These are phyloP conservation scores for Pomacea canaliculata DNA, from an alignment of 2,888 invertebrate genomes.

Conservation along the genomic window DNA sequence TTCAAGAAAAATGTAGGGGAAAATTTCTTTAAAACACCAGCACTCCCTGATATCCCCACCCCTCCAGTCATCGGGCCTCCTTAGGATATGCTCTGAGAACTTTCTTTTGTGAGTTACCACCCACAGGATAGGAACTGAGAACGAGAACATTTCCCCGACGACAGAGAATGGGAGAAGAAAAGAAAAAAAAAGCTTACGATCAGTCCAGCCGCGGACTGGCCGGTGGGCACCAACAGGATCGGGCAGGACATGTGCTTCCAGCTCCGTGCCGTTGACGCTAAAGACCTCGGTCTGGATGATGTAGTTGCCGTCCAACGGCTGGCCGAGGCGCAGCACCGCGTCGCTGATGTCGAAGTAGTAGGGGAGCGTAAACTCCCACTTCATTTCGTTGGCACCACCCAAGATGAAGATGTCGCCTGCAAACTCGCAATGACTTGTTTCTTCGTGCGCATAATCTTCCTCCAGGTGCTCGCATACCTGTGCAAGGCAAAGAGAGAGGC, in stretches of 20 bases:
- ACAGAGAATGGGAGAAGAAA: not conserved
- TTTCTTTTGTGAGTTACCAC: no score
- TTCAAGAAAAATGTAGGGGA: no score
- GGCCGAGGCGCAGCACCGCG: slow-evolving; percentile 16
- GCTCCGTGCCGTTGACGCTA: slow-evolving; percentile 35
- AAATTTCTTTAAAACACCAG: no score
- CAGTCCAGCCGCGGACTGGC: slow-evolving; percentile 24
- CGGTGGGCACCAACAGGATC: slow-evolving; percentile 27
- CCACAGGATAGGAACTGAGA: no score
- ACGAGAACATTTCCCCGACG: no score
- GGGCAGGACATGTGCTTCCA: slow-evolving; percentile 21
- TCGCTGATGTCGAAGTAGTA: slow-evolving; percentile 37
- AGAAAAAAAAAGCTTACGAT: slow-evolving; percentile 29
- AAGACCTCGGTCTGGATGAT: slow-evolving; percentile 28
- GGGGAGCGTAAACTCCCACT: slow-evolving; percentile 32
- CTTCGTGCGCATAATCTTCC: slow-evolving; percentile 17
- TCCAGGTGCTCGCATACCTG: slow-evolving; percentile 11
- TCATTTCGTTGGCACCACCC: slow-evolving; percentile 39
- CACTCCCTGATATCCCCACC: no score
- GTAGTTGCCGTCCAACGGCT: slow-evolving; percentile 27
- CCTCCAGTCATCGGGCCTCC: no score
- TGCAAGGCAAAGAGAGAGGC: not conserved
- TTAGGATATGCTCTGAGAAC: no score
- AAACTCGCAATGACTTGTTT: slow-evolving; percentile 22
- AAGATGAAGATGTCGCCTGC: slow-evolving; percentile 41